phyloP scores from a whole-genome alignment of 1,140 invertebrate genomes.

The Pseudomyrmex concolor region DNA sequence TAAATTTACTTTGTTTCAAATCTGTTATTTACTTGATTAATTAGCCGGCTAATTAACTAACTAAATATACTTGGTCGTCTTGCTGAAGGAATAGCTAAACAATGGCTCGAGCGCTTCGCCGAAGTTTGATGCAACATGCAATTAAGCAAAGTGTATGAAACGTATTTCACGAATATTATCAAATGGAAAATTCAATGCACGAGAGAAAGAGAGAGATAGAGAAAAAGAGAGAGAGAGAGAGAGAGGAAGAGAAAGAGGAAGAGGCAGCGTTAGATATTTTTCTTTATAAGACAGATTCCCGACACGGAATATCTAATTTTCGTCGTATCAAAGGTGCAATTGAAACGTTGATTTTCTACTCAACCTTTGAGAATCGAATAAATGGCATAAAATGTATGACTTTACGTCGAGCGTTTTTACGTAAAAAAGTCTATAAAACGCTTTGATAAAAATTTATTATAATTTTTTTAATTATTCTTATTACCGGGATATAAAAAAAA shows the following conservation, averaged over 20 bases:
- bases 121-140: conserved; percentile 6
- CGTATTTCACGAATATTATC: conserved; percentile 4
- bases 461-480: too few species aligned
- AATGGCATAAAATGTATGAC: not conserved
- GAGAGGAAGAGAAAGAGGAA: not conserved
- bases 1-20: conserved; percentile 1
- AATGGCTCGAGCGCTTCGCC: not conserved
- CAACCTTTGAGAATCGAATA: too few species aligned
- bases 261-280: conserved; percentile 5
- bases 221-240: too few species aligned
- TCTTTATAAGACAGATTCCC: not conserved
- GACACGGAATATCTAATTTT: conserved; percentile 17
- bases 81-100: conserved; percentile 22
- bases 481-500: too few species aligned
- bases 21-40: not conserved
- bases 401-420: not conserved
- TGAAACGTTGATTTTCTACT: conserved; percentile 2
- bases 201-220: not conserved
- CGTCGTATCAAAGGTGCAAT: not conserved
- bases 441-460: too few species aligned
- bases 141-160: not conserved
- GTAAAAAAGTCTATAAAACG: not conserved
- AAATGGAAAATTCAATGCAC: conserved; percentile 4
- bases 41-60: not conserved
- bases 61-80: not conserved